These are phyloP conservation scores for Oophaga pumilio DNA, from an alignment of 2,113 vertebrate species.

Conservation along the genomic window DNA sequence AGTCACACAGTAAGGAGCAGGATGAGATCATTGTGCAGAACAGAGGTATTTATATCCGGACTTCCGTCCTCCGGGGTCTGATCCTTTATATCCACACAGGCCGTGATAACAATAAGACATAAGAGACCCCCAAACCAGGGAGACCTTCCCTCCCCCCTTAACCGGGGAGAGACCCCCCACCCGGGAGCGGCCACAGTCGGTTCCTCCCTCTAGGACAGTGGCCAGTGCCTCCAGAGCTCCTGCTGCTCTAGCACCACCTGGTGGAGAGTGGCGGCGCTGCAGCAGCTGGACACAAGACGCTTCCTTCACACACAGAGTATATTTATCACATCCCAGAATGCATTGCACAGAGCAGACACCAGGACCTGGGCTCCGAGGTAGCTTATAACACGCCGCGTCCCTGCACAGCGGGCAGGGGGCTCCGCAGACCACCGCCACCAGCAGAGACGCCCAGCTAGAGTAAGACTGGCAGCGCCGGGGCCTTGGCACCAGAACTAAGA, in stretches of 20 bases:
- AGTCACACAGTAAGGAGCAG: not conserved
- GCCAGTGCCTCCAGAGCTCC: not conserved
- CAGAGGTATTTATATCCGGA: slow-evolving; percentile 54
- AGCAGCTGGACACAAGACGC: not conserved
- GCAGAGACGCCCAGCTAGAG: not conserved
- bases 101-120: not conserved
- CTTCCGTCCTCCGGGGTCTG: not conserved
- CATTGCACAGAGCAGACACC: slow-evolving; percentile 38
- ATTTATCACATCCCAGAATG: slow-evolving; percentile 38
- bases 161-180: not conserved
- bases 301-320: slow-evolving; percentile 13
- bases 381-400: slow-evolving; percentile 37
- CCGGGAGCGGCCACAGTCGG: not conserved
- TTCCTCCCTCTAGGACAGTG: not conserved
- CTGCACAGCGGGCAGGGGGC: not conserved
- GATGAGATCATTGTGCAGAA: not conserved
- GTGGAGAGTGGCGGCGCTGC: not conserved
- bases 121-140: not conserved
- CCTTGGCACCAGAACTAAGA: slow-evolving; percentile 32
- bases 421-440: not conserved
- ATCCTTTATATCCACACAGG: not conserved
- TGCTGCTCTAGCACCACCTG: not conserved
- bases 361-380: slow-evolving; percentile 52
- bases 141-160: not conserved
- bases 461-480: slow-evolving; percentile 21